These are phyloP conservation scores for Amphimallon solstitiale DNA, from an alignment of 2,888 invertebrate species.

Conservation along the genomic window DNA sequence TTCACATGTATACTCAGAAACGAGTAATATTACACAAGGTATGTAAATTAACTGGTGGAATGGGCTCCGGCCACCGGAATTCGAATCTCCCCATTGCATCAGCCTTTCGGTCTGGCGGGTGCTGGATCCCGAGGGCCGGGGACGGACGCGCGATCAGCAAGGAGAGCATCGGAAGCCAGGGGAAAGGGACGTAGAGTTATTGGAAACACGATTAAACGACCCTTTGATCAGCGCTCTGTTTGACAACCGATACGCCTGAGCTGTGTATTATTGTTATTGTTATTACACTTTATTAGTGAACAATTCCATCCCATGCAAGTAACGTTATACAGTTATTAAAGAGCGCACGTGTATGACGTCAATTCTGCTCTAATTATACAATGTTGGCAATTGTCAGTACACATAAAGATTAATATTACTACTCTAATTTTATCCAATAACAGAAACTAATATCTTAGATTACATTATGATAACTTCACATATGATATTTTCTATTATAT, in stretches of 20 bases:
- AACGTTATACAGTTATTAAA: constrained; percentile 32
- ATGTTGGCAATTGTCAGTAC: too few species aligned
- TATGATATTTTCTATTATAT: too few species aligned
- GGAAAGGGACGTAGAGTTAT: constrained; percentile 44
- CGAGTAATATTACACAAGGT: constrained; percentile 53
- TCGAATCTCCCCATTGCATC: constrained; percentile 45
- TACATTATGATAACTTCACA: too few species aligned
- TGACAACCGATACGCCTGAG: constrained; percentile 51
- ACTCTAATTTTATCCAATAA: too few species aligned
- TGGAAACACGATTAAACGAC: constrained; percentile 51
- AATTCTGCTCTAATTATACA: not conserved
- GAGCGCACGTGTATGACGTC: constrained; percentile 2
- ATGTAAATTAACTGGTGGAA: constrained; percentile 54
- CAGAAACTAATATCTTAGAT: too few species aligned
- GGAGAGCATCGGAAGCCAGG: not conserved
- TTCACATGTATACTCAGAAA: constrained; percentile 35
- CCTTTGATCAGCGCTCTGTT: constrained; percentile 52
- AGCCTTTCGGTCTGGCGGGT: constrained; percentile 44
- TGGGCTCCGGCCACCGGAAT: constrained; percentile 50
- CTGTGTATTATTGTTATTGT: constrained; percentile 45
- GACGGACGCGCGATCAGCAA: not conserved
- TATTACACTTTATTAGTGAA: constrained; percentile 47
- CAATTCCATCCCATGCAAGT: constrained; percentile 34
- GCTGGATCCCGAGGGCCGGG: constrained; percentile 47
- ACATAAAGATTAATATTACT: too few species aligned